These are phyloP conservation scores for Bruchidius siliquastri DNA, from an alignment of 2,888 invertebrate genomes.

Conservation along the genomic window DNA sequence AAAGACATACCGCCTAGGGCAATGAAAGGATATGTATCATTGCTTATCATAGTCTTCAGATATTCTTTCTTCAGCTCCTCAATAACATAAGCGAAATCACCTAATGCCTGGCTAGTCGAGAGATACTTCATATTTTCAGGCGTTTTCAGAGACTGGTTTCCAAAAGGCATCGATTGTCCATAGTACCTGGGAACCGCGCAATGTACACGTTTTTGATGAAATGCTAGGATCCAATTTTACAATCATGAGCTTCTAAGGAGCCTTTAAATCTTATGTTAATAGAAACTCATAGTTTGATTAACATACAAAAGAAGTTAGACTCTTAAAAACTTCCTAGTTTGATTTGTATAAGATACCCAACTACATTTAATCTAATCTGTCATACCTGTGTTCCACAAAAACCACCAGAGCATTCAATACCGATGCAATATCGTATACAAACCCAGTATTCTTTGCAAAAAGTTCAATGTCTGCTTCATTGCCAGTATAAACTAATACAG, in stretches of 20 bases:
- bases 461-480: conserved; percentile 90
- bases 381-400: conserved; percentile 81
- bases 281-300: no score
- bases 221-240: no score
- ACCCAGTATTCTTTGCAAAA: conserved; percentile 88
- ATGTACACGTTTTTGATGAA: no score
- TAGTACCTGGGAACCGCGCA: conserved; percentile 72
- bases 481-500: conserved; percentile 91
- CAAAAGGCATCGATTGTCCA: conserved; percentile 84
- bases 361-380: no score
- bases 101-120: conserved; percentile 86
- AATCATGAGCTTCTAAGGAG: no score
- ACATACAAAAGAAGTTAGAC: no score
- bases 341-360: no score
- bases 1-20: conserved; percentile 57
- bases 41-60: conserved; percentile 26
- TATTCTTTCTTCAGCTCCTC: conserved; percentile 50
- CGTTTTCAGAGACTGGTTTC: conserved; percentile 57
- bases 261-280: no score
- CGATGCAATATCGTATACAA: conserved; percentile 87
- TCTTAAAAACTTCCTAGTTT: no score
- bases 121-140: conserved; percentile 71
- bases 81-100: conserved; percentile 84
- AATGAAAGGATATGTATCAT: conserved; percentile 68
- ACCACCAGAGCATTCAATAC: conserved; percentile 76